Evolutionary conservation across 2,888 invertebrate species (phyloP), one percentile per base, ranked within the genome.

Genomic region (Odontothrips loti): DNA sequence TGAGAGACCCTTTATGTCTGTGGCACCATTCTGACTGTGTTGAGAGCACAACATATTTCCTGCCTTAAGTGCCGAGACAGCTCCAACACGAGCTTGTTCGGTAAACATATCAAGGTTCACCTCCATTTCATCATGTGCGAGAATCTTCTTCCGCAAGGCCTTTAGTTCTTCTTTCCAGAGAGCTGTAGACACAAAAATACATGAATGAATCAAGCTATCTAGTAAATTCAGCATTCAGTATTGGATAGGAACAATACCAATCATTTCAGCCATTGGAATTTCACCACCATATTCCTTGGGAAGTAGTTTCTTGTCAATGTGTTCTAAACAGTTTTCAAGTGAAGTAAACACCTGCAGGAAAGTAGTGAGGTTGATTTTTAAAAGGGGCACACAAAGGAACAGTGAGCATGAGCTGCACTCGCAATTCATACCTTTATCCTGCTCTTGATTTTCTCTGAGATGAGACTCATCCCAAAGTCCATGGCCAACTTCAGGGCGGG

Each of bases 191-290:
- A 80, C 80, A 34, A 63, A 78, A 83, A 81, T 17, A 78, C 34
- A 80, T 20, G 9, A 51, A 6, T 43, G 12, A 29, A n/a, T 34
- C 6, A 80, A 34, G 63, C 47, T 75, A 29, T 23, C 51, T 47
- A 79, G 82, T 79, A 29, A 29, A 47, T 80, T 68, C 47, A 80
- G 43, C 47, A 51, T 75, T 80, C 51, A 47, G 11, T 47, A 9
- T 43, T 11, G 34, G 27, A 80, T 79, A 80, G n/a, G 80, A 23
- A 80, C 84, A 86, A 89, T 86, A 94, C 95, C 91, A 83, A 95
- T 94, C 94, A 95, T 95, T 86, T 95, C 92, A 80, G 91, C 90
- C 92, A 95, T 92, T 0, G 95, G 94, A 88, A 94, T 92, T n/a
- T 89, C 90, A 12, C 95, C 95, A 8, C 95, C 95, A 85, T 95